Percentiles rank a stretch among this genome's conserved stretches.
Conservation (phyloP, 2,113 vertebrate genomes). For the Chamaetylas fuelleborni region DNA sequence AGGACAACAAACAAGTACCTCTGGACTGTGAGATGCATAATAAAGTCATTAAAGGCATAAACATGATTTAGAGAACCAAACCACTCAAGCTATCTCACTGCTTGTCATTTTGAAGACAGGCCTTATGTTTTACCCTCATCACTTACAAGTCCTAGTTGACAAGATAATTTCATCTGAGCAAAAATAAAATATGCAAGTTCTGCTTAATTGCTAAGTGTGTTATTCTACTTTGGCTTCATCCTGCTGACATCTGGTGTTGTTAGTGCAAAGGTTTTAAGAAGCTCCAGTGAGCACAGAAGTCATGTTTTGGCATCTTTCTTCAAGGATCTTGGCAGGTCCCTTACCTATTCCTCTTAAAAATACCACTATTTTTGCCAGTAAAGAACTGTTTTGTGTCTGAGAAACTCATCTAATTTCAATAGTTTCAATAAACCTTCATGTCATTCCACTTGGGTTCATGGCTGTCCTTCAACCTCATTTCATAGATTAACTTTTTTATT, state of each 20-base stretch:
- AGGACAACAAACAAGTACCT: not conserved
- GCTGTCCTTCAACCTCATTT: not conserved
- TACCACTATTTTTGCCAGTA: not conserved
- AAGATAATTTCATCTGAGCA: not conserved
- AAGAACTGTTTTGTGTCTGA: not conserved
- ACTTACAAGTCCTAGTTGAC: not conserved
- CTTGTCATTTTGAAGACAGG: not conserved
- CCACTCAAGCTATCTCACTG: not conserved
- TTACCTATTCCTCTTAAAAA: not conserved
- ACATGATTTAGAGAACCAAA: not conserved
- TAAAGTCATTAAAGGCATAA: not conserved
- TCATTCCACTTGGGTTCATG: not conserved
- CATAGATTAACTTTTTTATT: not conserved
- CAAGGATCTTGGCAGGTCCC: not conserved
- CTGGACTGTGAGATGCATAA: not conserved
- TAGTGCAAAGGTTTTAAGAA: not conserved
- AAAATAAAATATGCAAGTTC: slow-evolving; percentile 11
- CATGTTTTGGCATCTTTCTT: not conserved
- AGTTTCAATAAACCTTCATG: not conserved
- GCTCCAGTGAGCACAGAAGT: not conserved
- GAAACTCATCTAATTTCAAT: not conserved
- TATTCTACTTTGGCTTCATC: not conserved
- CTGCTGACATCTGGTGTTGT: not conserved
- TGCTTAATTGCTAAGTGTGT: not conserved
- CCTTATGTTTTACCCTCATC: not conserved